Evolutionary conservation across 2,113 vertebrate species (phyloP), one percentile per base, ranked within the genome.

Genomic region (Fulica atra): DNA sequence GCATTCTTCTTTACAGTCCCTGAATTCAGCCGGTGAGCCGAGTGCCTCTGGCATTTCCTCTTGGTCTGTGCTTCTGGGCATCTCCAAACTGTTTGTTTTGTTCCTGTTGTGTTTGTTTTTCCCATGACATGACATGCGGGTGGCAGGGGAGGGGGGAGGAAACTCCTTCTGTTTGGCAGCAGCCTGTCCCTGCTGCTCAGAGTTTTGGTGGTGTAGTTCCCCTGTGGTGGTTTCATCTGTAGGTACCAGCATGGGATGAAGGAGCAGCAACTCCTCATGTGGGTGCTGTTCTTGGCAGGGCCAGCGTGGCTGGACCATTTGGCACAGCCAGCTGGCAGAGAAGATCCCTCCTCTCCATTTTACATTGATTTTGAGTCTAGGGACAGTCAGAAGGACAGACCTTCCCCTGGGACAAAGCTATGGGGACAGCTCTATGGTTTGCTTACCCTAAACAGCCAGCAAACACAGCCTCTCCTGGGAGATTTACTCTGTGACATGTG

Each of bases 1-100:
- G 97, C 98, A 98, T 91, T 98, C 98, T 54, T 98, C 98, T 72
- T 98, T 98, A 69, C 98, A 98, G 97, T 98, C 98, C 96, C 97
- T 98, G 96, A 98, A 98, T 97, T 96, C 96, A 97, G 97, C 98
- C 31, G 98, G 98, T 98, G 98, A 98, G 97, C 98, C 44, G 44
- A 96, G 96, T 88, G 80, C 95, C 77, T 97, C 92, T 94, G 95
- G 95, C 89, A n/a, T 95, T 95, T 94, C 93, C 92, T 93, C 96
- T 96, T 79, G 65, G 70, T 97, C 96, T 98, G 98, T 97, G 97
- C 97, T 98, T 91, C 86, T 92, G 83, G 96, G 94, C 97, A 94
- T 97, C 95, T 96, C 91, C 89, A 65, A 95, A 96, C 38, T 96
- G 97, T 98, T 91, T 11, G 81, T 96, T 95, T 86, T 20, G 85